phyloP scores from a whole-genome alignment of 2,113 vertebrate species.

The Anolis carolinensis region DNA sequence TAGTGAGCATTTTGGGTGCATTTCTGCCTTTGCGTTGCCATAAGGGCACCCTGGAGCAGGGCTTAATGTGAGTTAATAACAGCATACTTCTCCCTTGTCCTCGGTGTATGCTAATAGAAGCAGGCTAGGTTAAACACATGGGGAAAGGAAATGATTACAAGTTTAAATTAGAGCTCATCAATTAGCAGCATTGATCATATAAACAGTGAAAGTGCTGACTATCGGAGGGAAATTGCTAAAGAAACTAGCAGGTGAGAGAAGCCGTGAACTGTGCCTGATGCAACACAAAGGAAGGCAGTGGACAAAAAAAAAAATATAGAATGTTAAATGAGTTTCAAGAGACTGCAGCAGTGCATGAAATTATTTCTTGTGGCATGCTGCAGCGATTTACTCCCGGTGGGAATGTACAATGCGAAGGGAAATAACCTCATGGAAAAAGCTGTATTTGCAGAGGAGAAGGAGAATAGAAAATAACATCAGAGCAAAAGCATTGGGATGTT shows the following conservation, averaged over 20 bases:
- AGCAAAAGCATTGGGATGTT: neutral
- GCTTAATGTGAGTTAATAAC: slow-evolving; percentile 58
- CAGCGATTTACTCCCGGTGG: slow-evolving; percentile 76
- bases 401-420: slow-evolving; percentile 66
- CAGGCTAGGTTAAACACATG: slow-evolving; percentile 45
- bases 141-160: slow-evolving; percentile 51
- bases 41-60: slow-evolving; percentile 53
- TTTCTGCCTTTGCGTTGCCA: slow-evolving; percentile 18
- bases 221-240: slow-evolving; percentile 1
- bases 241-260: slow-evolving; percentile 10
- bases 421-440: slow-evolving; percentile 61
- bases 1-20: slow-evolving; percentile 19
- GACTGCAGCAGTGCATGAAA: slow-evolving; percentile 87
- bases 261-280: slow-evolving; percentile 61
- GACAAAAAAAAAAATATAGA: slow-evolving; percentile 67
- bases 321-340: slow-evolving; percentile 83
- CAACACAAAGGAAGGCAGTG: slow-evolving; percentile 50
- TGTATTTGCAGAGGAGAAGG: slow-evolving; percentile 32
- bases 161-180: slow-evolving; percentile 55
- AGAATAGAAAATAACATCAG: slow-evolving; percentile 32
- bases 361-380: slow-evolving; percentile 82
- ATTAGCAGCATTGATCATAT: slow-evolving; percentile 59
- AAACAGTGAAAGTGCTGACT: slow-evolving; percentile 49
- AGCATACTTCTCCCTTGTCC: slow-evolving; percentile 35
- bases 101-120: slow-evolving; percentile 33